Base-by-base conservation (phyloP, 30 jellyfish, hydroid and myxozoan species). In the Hydra vulgaris region DNA sequence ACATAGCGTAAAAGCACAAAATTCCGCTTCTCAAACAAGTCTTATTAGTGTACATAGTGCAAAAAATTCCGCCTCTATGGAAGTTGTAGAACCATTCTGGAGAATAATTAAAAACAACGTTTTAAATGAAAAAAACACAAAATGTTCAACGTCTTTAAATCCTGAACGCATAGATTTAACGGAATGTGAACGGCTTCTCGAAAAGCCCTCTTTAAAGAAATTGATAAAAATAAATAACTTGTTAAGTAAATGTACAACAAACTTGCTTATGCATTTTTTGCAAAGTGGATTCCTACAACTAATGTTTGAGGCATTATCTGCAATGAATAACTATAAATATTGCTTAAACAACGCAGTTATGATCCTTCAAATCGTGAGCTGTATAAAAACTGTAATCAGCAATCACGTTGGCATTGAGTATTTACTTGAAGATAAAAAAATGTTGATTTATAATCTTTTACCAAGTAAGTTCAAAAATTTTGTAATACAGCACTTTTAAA, bases 331-430 rank as follows among this genome's bases (percentile, higher is more conserved):
- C 52, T 80, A 90, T 40, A 72, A 86, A 26, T 74, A 70, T 84
- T 82, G 71, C 52, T 86, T 91, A 74, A 84, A 90, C 1, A 95
- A 91, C 76, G 93, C 97, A 0, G 96, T 91, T 16, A 26, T 85
- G 83, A 94, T 86, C 74, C 69, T 91, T 5, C 95, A 91, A 66
- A 54, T 91, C 70, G 85, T 74, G 7, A 79, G 90, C 20, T 80
- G 96, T 81, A 86, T 91, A 79, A 91, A 91, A 74, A 85, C 90
- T 16, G 88, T 91, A 20, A 70, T 91, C 66, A 91, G 87, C 77
- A 85, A 90, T 25, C 80, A 74, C 20, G 85, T 79, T 78, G 97
- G 97, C 22, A 91, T 91, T 88, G 95, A 83, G n/a, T 85, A 74
- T 75, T 88, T 91, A 21, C 70, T 79, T 17, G 89, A 86, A 0